phyloP scores from a whole-genome alignment of 2,888 invertebrate genomes.

The Rotaria magnacalcarata region DNA sequence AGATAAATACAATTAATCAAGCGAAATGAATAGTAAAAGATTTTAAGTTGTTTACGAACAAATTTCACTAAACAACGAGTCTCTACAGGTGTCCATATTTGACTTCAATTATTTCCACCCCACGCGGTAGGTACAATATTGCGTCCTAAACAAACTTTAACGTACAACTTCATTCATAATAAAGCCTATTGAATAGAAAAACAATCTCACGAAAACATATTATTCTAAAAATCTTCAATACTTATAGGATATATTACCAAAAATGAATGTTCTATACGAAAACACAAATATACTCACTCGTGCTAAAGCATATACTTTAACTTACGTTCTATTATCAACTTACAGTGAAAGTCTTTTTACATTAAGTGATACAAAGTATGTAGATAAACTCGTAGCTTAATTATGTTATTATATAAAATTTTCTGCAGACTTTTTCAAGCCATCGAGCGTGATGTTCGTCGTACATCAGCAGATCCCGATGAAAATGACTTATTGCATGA shows the following conservation, averaged over 20 bases:
- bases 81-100: too few species aligned
- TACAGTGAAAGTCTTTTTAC: constrained; percentile 27
- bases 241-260: constrained; percentile 35
- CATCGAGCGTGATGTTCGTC: constrained; percentile 19
- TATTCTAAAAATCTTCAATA: too few species aligned
- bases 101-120: too few species aligned
- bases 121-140: too few species aligned
- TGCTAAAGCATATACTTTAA: constrained; percentile 57
- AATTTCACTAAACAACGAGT: background rate
- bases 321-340: constrained; percentile 51
- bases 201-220: too few species aligned
- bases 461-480: background rate
- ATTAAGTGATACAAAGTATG: constrained; percentile 33
- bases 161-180: too few species aligned
- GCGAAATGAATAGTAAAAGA: background rate
- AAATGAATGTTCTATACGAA: constrained; percentile 49
- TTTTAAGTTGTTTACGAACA: background rate
- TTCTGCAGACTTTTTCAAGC: constrained; percentile 15
- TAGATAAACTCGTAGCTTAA: too few species aligned
- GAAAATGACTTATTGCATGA: constrained; percentile 34
- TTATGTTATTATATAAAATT: background rate
- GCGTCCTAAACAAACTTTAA: too few species aligned
- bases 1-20: too few species aligned
- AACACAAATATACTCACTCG: constrained; percentile 56
- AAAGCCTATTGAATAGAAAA: too few species aligned